Conservation (phyloP, 2,888 invertebrate genomes). For the Choristoneura rosaceana region DNA sequence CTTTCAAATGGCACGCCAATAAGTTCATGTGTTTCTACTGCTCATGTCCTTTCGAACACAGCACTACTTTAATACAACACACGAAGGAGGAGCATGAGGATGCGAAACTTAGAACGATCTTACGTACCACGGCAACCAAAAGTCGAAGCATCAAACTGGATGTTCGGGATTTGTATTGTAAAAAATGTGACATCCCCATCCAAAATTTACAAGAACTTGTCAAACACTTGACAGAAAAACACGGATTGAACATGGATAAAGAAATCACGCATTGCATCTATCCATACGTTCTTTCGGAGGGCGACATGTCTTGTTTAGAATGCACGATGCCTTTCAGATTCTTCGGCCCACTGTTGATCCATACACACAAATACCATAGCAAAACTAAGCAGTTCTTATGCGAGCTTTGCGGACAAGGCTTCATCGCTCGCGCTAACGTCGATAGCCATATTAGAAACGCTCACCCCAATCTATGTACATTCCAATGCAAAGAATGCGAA, state of each 20-base stretch:
- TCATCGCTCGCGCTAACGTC: slow-evolving; percentile 62
- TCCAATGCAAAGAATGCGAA: slow-evolving; percentile 47
- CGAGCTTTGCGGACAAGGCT: slow-evolving; percentile 69
- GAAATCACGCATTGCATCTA: slow-evolving; percentile 49
- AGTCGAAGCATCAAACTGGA: slow-evolving; percentile 59
- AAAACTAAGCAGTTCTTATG: slow-evolving; percentile 58
- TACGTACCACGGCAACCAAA: slow-evolving; percentile 44
- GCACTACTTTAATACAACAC: slow-evolving; percentile 53
- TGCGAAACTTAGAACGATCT: slow-evolving; percentile 51
- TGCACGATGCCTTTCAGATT: slow-evolving; percentile 62
- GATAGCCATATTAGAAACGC: slow-evolving; percentile 62
- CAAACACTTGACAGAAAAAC: slow-evolving; percentile 51
- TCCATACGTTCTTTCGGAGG: slow-evolving; percentile 58
- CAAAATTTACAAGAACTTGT: slow-evolving; percentile 54
- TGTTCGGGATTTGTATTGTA: slow-evolving; percentile 59
- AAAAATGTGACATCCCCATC: slow-evolving; percentile 53
- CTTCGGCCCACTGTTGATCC: slow-evolving; percentile 59
- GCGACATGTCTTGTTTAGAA: slow-evolving; percentile 57
- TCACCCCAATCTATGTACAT: slow-evolving; percentile 51
- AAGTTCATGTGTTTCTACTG: slow-evolving; percentile 65
- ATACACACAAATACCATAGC: slow-evolving; percentile 59
- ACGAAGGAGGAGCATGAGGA: slow-evolving; percentile 54
- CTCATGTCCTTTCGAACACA: slow-evolving; percentile 54
- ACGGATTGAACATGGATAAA: slow-evolving; percentile 49
- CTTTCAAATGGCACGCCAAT: slow-evolving; percentile 60